Conservation (phyloP, 2,113 vertebrate genomes). For the Phoenicopterus ruber region DNA sequence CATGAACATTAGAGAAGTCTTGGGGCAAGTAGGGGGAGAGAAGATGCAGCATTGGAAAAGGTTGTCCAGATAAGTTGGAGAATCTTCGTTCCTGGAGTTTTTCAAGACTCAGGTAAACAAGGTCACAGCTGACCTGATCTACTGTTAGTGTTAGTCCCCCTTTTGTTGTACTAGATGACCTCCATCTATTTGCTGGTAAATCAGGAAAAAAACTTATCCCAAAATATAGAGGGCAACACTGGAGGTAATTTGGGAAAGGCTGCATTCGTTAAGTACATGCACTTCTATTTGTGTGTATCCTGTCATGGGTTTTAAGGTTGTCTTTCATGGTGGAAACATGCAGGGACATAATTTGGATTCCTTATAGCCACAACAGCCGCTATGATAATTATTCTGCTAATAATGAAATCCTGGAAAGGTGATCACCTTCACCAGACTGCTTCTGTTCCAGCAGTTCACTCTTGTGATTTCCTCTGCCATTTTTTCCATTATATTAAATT, state of each 20-base stretch:
- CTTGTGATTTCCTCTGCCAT: background rate
- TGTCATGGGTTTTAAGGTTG: background rate
- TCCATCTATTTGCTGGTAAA: background rate
- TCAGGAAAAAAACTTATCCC: background rate
- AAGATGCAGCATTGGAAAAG: background rate
- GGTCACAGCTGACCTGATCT: background rate
- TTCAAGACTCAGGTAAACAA: background rate
- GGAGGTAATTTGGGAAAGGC: background rate
- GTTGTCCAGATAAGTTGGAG: background rate
- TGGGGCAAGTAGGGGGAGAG: fast-evolving
- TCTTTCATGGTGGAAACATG: background rate
- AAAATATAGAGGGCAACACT: background rate
- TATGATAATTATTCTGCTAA: background rate
- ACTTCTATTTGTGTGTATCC: background rate
- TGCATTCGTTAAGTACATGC: background rate
- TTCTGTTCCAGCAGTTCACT: background rate
- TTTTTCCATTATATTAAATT: background rate
- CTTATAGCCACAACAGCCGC: background rate
- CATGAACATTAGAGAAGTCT: background rate
- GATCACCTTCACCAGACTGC: background rate
- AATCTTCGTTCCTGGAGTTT: background rate
- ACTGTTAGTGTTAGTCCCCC: fast-evolving
- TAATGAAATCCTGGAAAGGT: background rate
- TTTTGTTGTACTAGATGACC: background rate
- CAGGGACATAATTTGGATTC: background rate